A percentile compares a stretch with the other conserved stretches of the same genome.
Evolutionary conservation across 2,888 invertebrate species (phyloP).

Genomic region (Syrphus vitripennis): DNA sequence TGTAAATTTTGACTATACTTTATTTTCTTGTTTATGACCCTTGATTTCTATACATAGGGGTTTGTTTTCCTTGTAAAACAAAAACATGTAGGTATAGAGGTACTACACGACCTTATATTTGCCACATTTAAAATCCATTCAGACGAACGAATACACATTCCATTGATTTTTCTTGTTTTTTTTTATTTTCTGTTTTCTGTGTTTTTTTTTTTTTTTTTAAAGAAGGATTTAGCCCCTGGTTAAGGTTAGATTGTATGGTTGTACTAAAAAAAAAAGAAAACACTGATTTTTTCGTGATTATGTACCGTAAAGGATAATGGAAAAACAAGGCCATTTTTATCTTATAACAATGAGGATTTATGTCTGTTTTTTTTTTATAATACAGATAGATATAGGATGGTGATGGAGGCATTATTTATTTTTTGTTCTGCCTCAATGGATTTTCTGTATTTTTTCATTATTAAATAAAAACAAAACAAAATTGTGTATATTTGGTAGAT

Average conservation of each 20-base stretch:
- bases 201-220: not conserved
- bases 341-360: slow-evolving; percentile 60
- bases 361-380: not conserved
- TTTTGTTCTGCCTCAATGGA: slow-evolving; percentile 9
- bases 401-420: not conserved
- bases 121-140: slow-evolving; percentile 42
- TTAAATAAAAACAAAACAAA: not conserved
- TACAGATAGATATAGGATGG: not conserved
- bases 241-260: slow-evolving; percentile 17
- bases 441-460: not conserved
- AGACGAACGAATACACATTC: slow-evolving; percentile 15
- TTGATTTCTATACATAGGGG: not conserved
- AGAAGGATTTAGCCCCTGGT: slow-evolving; percentile 20
- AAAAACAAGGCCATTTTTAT: slow-evolving; percentile 58
- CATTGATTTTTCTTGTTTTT: slow-evolving; percentile 41
- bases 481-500: slow-evolving; percentile 2
- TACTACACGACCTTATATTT: slow-evolving; percentile 3
- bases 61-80: not conserved
- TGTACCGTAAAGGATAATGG: slow-evolving; percentile 52
- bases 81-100: not conserved
- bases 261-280: slow-evolving; percentile 4
- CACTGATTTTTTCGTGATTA: slow-evolving; percentile 52
- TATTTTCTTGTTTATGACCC: slow-evolving; percentile 5
- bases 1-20: not conserved
- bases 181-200: not conserved